Evolutionary conservation across 2,113 vertebrate species (phyloP), one percentile per base, ranked within the genome.

Genomic region (Orcinus orca): DNA sequence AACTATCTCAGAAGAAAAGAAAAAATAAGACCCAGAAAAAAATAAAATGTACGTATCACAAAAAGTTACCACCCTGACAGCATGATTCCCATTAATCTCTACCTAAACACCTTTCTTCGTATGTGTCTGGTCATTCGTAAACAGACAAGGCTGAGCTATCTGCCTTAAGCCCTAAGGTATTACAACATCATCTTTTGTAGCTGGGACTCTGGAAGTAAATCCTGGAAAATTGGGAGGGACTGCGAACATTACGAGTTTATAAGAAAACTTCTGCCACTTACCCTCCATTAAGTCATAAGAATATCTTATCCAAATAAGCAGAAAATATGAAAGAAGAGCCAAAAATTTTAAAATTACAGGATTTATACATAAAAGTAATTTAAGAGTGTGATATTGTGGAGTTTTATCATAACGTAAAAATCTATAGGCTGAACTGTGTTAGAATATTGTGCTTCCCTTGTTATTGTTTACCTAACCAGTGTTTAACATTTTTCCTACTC

Each of bases 401-500:
- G 8, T 77, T 93, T 81, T 80, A 55, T 62, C 12, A 3, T 63
- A 87, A 71, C 38, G 67, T 92, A 41, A 77, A 62, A 86, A 84
- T 92, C 55, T 92, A 2, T 38, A 41, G 31, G 5, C 31, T 41
- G 29, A 93, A 13, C 38, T 87, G 29, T 76, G 13, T 62, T 76
- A 29, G 18, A 47, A 2, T 81, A 67, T 33, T 93, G 10, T 47
- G 8, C 47, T 65, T 41, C 15, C 73, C n/a, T 87, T 63, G 25
- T 87, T 63, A 36, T 88, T 44, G 6, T 88, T 95, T 84, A 86
- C 11, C 85, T 8, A 3, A 55, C 83, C 88, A 88, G 41, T 70
- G 21, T 76, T 92, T 79, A 95, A 31, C 67, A 12, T 65, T 82
- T 92, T 96, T 97, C 95, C n/a, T 93, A 76, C 14, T 74, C 80